A percentile compares a stretch with the other conserved stretches of the same genome.
These are phyloP conservation scores for Cathartes aura DNA, from an alignment of 2,113 vertebrate genomes.

Conservation along the genomic window DNA sequence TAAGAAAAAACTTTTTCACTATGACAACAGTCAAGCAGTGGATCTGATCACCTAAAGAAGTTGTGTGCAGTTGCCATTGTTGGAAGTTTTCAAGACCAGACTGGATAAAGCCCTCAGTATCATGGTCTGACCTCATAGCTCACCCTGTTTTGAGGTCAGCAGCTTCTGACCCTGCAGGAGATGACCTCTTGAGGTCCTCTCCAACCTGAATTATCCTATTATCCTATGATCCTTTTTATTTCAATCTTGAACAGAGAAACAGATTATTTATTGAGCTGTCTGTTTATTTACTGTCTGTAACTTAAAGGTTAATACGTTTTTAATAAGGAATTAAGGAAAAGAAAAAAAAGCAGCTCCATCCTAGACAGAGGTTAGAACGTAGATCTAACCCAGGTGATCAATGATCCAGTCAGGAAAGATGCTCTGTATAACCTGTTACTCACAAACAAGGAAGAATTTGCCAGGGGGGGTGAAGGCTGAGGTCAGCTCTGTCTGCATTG, in stretches of 20 bases:
- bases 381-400: not conserved
- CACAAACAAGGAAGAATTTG: not conserved
- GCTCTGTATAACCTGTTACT: not conserved
- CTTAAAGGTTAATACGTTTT: not conserved
- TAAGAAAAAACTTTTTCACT: not conserved
- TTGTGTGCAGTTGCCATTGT: not conserved
- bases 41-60: not conserved
- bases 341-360: not conserved
- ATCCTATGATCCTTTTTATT: not conserved
- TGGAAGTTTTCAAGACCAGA: not conserved
- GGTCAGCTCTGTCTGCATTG: not conserved
- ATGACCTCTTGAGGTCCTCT: not conserved
- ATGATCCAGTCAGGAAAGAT: not conserved
- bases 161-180: not conserved
- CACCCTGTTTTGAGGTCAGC: not conserved
- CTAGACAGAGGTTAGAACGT: not conserved
- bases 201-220: not conserved
- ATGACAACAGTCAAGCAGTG: not conserved
- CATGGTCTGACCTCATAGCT: not conserved
- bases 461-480: not conserved
- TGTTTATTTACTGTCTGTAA: not conserved
- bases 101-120: not conserved
- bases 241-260: not conserved
- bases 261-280: slow-evolving; percentile 3
- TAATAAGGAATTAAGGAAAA: not conserved